Evolutionary conservation across 2,888 invertebrate genomes (phyloP), one percentile per base, ranked within the genome.

Genomic region (Clunio marinus): DNA sequence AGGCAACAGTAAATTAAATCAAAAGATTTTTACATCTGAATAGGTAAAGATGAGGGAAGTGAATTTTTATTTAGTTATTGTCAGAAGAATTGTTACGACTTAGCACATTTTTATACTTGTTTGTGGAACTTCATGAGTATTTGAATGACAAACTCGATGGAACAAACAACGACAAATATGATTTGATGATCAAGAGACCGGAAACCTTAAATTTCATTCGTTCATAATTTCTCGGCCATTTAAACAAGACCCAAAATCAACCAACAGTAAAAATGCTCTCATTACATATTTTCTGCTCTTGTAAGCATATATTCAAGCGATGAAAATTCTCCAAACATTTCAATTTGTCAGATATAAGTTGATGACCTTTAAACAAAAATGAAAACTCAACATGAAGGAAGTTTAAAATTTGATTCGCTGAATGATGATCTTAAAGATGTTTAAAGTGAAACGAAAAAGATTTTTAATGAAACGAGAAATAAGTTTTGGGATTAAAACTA

Each of bases 21-120:
- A 51, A 51, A 51, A 51, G 51, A 17, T 51, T 51, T 41, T n/a
- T 51, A n/a, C n/a, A n/a, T 51, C 51, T 20, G 51, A 51, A 17
- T 4, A 20, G 20, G 51, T 15, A 45, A 32, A 32, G 10, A 32
- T 32, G 4, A 32, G 10, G 4, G 10, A 4, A 32, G 32, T 32
- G 32, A 32, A 10, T 10, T n/a, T n/a, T n/a, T n/a, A n/a, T n/a
- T n/a, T n/a, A n/a, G n/a, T n/a, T n/a, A n/a, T n/a, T n/a, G n/a
- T n/a, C n/a, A n/a, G n/a, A n/a, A n/a, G n/a, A n/a, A n/a, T n/a
- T n/a, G n/a, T n/a, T n/a, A n/a, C n/a, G n/a, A n/a, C n/a, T n/a
- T n/a, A n/a, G n/a, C n/a, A n/a, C n/a, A n/a, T n/a, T n/a, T n/a
- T n/a, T n/a, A n/a, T n/a, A n/a, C n/a, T n/a, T n/a, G n/a, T n/a